Conservation (phyloP, 2,797 vertebrate species). For the Tapera naevia region DNA sequence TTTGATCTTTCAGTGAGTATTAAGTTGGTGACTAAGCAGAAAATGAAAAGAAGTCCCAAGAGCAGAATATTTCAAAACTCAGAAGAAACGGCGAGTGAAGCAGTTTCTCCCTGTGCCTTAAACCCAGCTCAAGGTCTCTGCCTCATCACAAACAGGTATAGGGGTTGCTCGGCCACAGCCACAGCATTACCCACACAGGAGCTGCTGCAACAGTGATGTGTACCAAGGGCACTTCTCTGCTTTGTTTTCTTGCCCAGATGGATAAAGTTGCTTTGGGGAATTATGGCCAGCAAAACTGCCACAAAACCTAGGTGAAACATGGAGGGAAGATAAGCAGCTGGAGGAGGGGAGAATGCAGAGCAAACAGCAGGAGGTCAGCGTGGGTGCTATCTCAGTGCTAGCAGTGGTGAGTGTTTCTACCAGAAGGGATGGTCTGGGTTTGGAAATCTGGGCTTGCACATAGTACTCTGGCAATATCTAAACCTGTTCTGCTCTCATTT, state of each 20-base stretch:
- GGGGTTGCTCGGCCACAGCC: not conserved
- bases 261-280: not conserved
- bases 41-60: conserved; percentile 8
- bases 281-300: not conserved
- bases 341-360: not conserved
- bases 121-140: not conserved
- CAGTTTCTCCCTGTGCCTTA: not conserved
- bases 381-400: not conserved
- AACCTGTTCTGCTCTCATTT: not conserved
- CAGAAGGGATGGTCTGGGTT: not conserved
- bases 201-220: not conserved
- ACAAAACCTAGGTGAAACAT: not conserved
- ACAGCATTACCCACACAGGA: not conserved
- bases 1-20: conserved; percentile 41
- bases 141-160: not conserved
- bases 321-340: not conserved
- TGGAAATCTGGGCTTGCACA: not conserved
- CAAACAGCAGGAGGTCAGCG: not conserved
- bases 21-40: conserved; percentile 44
- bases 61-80: conserved; percentile 4
- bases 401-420: not conserved
- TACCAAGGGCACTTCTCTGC: accelerated
- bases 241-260: not conserved
- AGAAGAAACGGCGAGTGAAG: not conserved
- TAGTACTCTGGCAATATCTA: not conserved